Conservation (phyloP, 2,888 invertebrate species). For the Trachelus tabidus region DNA sequence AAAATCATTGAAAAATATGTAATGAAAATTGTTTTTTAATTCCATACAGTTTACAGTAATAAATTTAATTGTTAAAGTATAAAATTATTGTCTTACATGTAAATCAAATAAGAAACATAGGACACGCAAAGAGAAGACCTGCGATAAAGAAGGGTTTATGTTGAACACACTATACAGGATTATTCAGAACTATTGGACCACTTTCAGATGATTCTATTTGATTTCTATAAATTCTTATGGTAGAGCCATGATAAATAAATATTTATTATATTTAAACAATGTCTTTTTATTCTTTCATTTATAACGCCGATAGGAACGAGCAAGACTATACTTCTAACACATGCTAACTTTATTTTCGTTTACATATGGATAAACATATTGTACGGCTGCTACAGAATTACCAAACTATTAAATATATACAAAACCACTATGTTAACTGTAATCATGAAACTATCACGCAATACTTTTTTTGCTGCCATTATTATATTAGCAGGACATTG, state of each 20-base stretch:
- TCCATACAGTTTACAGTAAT: background rate
- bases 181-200: too few species aligned
- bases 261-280: background rate
- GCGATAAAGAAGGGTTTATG: background rate
- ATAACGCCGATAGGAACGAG: background rate
- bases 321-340: background rate
- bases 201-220: too few species aligned
- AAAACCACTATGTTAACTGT: slow-evolving; percentile 17
- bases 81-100: background rate
- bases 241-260: background rate
- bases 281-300: background rate
- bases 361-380: slow-evolving; percentile 21
- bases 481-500: background rate
- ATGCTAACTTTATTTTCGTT: slow-evolving; percentile 16
- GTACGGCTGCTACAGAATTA: slow-evolving; percentile 18
- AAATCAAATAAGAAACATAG: background rate
- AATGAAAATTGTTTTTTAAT: background rate
- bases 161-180: too few species aligned
- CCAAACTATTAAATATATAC: slow-evolving; percentile 23
- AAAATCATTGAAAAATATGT: too few species aligned
- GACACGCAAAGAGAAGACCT: background rate
- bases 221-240: too few species aligned
- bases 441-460: background rate
- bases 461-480: background rate
- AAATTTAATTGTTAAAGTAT: background rate